Conservation (phyloP, 92 coral and sea anemone genomes). For the Bergia sp. region DNA sequence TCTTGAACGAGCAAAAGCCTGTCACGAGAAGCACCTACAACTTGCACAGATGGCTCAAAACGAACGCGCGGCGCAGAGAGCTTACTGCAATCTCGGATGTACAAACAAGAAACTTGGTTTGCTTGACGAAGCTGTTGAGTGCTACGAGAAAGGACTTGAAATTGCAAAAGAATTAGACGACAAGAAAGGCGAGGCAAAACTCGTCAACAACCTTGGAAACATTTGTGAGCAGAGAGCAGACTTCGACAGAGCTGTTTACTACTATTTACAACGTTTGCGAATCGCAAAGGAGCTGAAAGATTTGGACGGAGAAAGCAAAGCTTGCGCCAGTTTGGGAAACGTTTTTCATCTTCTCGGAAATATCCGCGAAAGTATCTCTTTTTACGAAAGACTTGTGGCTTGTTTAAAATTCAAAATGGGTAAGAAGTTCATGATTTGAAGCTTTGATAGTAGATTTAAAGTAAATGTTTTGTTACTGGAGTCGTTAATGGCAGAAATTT, state of each 20-base stretch:
- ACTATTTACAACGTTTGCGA: conserved; percentile 77
- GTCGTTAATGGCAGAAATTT: not conserved
- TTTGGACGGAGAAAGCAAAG: conserved; percentile 90
- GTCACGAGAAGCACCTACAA: conserved; percentile 87
- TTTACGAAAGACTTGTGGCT: conserved; percentile 90
- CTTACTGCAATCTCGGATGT: conserved; percentile 94
- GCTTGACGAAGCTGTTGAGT: conserved; percentile 86
- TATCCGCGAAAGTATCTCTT: conserved; percentile 90
- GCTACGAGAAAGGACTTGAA: conserved; percentile 91
- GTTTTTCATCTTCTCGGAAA: conserved; percentile 90
- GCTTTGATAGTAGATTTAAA: not conserved
- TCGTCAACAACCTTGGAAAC: conserved; percentile 92
- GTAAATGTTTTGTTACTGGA: not conserved
- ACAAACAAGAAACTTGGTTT: conserved; percentile 80
- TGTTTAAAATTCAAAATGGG: conserved; percentile 93
- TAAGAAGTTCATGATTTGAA: conserved; percentile 44
- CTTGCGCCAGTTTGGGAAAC: conserved; percentile 94
- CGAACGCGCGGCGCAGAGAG: conserved; percentile 79
- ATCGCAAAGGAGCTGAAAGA: conserved; percentile 91
- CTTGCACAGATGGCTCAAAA: conserved; percentile 69
- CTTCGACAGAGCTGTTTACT: conserved; percentile 88
- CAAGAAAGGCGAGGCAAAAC: conserved; percentile 91
- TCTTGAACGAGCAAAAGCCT: conserved; percentile 77
- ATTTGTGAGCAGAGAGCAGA: conserved; percentile 86
- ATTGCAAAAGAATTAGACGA: conserved; percentile 81